These are phyloP conservation scores for Troides oblongomaculatus DNA, from an alignment of 2,888 invertebrate genomes.

Conservation along the genomic window DNA sequence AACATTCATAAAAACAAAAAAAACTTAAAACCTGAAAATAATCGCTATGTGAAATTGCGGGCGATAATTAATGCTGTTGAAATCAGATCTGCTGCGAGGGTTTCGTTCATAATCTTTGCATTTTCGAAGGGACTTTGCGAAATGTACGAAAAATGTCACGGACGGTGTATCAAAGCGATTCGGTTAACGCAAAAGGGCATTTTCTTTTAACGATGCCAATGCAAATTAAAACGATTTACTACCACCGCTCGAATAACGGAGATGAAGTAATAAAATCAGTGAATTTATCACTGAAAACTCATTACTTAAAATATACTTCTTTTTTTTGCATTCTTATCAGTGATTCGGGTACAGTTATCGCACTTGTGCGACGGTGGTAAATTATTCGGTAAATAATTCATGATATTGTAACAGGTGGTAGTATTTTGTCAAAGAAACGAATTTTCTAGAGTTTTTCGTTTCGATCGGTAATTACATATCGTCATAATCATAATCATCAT, in stretches of 20 bases:
- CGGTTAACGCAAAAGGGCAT: slow-evolving; percentile 54
- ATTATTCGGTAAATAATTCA: neutral
- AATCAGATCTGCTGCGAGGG: slow-evolving; percentile 53
- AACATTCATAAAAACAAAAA: slow-evolving; percentile 4
- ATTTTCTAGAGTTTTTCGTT: too few relatives aligned
- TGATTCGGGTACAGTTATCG: slow-evolving; percentile 9
- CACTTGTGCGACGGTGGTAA: neutral
- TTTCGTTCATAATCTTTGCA: slow-evolving; percentile 55
- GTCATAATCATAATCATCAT: too few relatives aligned
- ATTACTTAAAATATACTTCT: slow-evolving; percentile 8
- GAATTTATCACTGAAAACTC: slow-evolving; percentile 23
- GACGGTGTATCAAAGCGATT: slow-evolving; percentile 57
- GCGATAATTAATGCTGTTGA: slow-evolving; percentile 54
- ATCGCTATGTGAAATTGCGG: slow-evolving; percentile 28
- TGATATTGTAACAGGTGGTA: neutral
- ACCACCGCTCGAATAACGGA: slow-evolving; percentile 1
- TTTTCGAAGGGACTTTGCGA: slow-evolving; percentile 55
- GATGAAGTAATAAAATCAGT: slow-evolving; percentile 20
- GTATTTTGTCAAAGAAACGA: neutral
- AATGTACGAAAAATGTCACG: slow-evolving; percentile 65
- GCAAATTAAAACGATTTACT: slow-evolving; percentile 28
- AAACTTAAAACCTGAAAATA: slow-evolving; percentile 27
- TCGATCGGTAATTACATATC: too few relatives aligned
- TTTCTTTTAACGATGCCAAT: slow-evolving; percentile 37
- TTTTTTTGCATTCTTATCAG: neutral